Base-by-base conservation (phyloP, 2,888 invertebrate species). In the Vandiemenella viatica region DNA sequence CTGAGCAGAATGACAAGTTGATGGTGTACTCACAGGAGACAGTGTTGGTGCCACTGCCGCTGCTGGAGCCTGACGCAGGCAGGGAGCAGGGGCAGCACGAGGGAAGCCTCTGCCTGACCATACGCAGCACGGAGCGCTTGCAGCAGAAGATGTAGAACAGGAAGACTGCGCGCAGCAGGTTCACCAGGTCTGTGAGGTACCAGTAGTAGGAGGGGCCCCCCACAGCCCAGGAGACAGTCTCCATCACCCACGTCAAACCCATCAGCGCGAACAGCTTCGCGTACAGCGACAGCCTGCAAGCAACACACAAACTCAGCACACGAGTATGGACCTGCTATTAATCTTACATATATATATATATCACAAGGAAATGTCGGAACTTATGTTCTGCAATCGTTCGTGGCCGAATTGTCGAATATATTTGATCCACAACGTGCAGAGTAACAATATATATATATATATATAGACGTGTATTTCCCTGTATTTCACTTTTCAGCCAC, bases 121-220 rank as follows among this genome's bases (percentile, higher is more conserved):
- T n/a, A 13, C 18, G 37, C 37, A 47, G 46, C 32, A 56, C 55
- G 10, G 48, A 50, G 16, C 43, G 50, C 42, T 59, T 59, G 49
- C 60, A 60, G 13, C 57, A 56, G 49, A 59, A 59, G 32, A 59
- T 55, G 21, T 58, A 41, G 44, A 59, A 59, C 37, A 59, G 52
- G 50, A 56, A 56, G 3, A 59, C 51, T 2, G 56, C 58, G 26
- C 57, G 56, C n/a, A 58, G 51, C 16, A 57, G 50, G 42, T 56
- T 57, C 18, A 53, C 54, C 37, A 56, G 21, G 44, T 57, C 59
- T 26, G 57, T 42, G 4, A 54, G 23, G 17, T 55, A 53, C 55
- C 57, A 56, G n/a, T 46, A 49, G n/a, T 23, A 37, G n/a, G 48
- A 51, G 2, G 46, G 46, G n/a, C 46, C 50, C 5, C 54, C 55